Evolutionary conservation across 2,113 vertebrate species (phyloP).

Genomic region (Vanacampus margaritifer): DNA sequence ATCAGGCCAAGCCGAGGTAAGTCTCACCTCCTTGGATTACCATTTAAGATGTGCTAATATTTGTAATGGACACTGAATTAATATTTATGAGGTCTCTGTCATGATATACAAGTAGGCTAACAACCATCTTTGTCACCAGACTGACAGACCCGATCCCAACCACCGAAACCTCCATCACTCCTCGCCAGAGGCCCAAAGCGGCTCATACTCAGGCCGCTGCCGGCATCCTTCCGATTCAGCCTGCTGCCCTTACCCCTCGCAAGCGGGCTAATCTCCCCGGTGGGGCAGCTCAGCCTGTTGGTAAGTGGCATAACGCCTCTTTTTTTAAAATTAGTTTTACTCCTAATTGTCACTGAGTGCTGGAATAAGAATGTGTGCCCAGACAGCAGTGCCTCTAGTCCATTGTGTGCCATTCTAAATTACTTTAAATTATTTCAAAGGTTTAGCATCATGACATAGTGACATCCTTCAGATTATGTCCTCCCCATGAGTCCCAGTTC

Average conservation of each 20-base stretch:
- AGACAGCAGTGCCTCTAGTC: conserved; percentile 16
- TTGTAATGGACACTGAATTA: conserved; percentile 37
- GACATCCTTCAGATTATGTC: too few species aligned
- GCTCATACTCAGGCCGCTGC: conserved; percentile 89
- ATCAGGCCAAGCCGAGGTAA: conserved; percentile 88
- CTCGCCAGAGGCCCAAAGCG: conserved; percentile 95
- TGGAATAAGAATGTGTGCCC: conserved; percentile 13
- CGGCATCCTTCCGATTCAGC: conserved; percentile 93
- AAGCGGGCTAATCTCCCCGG: conserved; percentile 84
- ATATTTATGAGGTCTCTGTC: conserved; percentile 31
- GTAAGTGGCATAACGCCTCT: conserved; percentile 58
- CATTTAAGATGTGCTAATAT: background rate
- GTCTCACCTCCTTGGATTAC: conserved; percentile 22
- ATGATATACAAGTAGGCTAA: conserved; percentile 34
- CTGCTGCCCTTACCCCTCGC: conserved; percentile 89
- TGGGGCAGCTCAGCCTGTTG: conserved; percentile 74
- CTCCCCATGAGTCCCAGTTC: too few species aligned
- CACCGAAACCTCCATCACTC: conserved; percentile 96
- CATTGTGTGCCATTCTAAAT: conserved; percentile 16
- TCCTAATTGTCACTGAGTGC: conserved; percentile 2
- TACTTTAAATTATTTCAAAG: too few species aligned
- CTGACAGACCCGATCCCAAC: conserved; percentile 95
- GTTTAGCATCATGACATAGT: too few species aligned
- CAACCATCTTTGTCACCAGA: conserved; percentile 61
- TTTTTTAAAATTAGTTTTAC: too few species aligned